Evolutionary conservation across 2,888 invertebrate genomes (phyloP).

Genomic region (Sympetrum striolatum): DNA sequence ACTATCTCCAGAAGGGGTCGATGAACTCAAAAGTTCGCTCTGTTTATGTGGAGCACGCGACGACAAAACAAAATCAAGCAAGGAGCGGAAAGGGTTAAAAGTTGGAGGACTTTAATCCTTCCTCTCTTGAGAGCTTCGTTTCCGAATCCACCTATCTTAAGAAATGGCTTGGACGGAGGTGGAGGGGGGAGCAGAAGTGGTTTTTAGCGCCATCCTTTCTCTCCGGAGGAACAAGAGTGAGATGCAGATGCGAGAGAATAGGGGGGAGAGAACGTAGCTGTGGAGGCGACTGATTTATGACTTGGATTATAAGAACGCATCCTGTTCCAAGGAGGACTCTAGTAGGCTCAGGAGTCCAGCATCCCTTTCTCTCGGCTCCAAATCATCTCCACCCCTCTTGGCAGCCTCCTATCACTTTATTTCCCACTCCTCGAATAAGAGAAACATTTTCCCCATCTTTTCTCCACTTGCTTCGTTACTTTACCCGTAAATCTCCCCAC

Average conservation of each 20-base stretch:
- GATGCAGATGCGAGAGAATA: constrained; percentile 16
- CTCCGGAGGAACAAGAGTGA: background rate
- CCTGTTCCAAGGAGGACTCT: constrained; percentile 31
- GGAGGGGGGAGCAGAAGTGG: background rate
- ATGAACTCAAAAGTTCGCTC: background rate
- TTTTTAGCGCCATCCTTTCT: background rate
- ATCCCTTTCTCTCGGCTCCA: background rate
- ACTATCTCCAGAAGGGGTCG: background rate
- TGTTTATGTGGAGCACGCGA: background rate
- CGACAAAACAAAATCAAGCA: background rate
- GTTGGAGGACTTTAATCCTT: background rate
- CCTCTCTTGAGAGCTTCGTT: background rate
- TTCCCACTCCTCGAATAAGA: background rate
- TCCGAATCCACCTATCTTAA: background rate
- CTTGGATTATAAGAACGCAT: constrained; percentile 30
- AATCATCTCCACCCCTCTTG: background rate
- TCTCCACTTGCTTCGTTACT: constrained; percentile 19
- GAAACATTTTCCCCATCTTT: background rate
- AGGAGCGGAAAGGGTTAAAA: background rate
- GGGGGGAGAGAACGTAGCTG: background rate
- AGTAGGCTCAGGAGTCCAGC: background rate
- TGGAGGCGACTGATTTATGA: constrained; percentile 28
- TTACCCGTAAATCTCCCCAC: constrained; percentile 9
- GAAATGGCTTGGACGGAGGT: background rate
- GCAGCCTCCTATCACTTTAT: background rate